phyloP scores from a whole-genome alignment of 1,140 invertebrate genomes.

The Homarus americanus region DNA sequence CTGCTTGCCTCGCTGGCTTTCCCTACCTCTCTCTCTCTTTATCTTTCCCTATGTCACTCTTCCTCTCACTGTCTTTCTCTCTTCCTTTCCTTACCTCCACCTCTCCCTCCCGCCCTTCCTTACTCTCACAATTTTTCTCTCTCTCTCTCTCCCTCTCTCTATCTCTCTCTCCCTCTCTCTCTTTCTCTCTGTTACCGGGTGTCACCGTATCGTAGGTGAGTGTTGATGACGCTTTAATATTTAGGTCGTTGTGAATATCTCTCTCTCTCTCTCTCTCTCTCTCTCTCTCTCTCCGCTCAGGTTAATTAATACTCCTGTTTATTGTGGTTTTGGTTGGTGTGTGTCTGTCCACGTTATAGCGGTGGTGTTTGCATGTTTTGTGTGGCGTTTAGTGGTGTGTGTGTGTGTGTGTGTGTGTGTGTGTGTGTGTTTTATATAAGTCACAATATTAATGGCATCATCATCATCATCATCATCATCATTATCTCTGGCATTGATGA shows the following conservation, averaged over 20 bases:
- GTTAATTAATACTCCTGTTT: background rate
- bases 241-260: background rate
- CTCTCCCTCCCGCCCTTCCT: background rate
- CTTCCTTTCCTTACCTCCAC: background rate
- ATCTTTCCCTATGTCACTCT: conserved; percentile 38
- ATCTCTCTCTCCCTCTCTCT: conserved; percentile 35
- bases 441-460: too few relatives aligned
- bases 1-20: background rate
- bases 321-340: background rate
- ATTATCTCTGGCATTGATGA: too few relatives aligned
- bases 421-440: conserved; percentile 10
- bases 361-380: conserved; percentile 15
- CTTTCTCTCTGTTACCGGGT: conserved; percentile 21
- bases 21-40: conserved; percentile 2
- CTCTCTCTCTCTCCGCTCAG: background rate
- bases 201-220: conserved; percentile 8
- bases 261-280: too few relatives aligned
- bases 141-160: conserved; percentile 44
- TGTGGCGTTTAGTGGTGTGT: too few relatives aligned
- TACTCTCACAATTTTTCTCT: background rate
- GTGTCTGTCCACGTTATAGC: too few relatives aligned
- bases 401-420: conserved; percentile 39
- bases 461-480: too few relatives aligned
- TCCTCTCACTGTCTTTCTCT: background rate
- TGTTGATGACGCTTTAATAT: conserved; percentile 24